phyloP scores from a whole-genome alignment of 2,113 vertebrate genomes.

The Formicarius rufipectus region DNA sequence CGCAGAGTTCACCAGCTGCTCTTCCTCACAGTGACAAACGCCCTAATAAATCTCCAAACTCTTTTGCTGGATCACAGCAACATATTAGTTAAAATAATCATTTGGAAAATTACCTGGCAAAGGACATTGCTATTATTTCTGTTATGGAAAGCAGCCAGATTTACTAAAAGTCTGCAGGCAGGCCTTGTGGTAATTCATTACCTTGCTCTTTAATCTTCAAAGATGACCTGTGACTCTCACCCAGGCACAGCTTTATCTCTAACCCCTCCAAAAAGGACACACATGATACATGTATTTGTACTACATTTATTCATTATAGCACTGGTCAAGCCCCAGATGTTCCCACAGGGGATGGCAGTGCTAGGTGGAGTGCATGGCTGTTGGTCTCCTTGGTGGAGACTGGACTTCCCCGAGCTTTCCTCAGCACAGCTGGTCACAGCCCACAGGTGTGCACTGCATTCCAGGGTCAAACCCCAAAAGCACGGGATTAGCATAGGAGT shows the following conservation, averaged over 20 bases:
- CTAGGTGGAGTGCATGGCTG: neutral
- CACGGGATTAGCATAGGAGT: accelerated
- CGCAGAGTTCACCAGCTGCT: neutral
- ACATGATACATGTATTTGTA: neutral
- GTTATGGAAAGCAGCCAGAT: neutral
- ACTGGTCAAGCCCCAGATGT: neutral
- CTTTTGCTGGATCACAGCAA: neutral
- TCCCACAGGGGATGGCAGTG: neutral
- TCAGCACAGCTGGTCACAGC: neutral
- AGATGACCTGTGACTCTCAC: neutral
- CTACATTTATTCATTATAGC: neutral
- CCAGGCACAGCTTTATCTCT: neutral
- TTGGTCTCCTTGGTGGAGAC: neutral
- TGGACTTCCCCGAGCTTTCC: neutral
- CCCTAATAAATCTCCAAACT: constrained; percentile 2
- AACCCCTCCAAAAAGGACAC: neutral
- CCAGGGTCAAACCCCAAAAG: neutral
- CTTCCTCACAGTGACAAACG: neutral
- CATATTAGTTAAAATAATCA: constrained; percentile 39
- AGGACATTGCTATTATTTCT: constrained; percentile 35
- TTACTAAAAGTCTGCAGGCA: neutral
- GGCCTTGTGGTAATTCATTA: constrained; percentile 21
- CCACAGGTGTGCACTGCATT: neutral
- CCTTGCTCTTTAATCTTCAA: neutral
- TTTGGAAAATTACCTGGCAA: constrained; percentile 49